phyloP scores from a whole-genome alignment of 2,797 vertebrate genomes.

The Pseudochirops cupreus region DNA sequence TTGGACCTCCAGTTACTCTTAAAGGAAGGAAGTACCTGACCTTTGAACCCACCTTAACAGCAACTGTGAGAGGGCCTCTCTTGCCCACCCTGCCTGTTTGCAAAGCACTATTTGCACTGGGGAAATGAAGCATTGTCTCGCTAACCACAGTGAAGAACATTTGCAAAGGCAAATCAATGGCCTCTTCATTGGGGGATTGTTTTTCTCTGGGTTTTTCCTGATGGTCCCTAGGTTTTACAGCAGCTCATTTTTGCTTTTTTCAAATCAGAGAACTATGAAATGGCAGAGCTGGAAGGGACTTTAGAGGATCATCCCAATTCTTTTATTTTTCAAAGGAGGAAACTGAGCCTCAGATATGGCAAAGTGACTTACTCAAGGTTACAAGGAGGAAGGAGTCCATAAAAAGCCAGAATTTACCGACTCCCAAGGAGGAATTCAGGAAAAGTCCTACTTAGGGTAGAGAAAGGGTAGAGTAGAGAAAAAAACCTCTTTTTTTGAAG shows the following conservation, averaged over 20 bases:
- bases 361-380: slow-evolving; percentile 21
- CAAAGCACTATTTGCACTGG: slow-evolving; percentile 70
- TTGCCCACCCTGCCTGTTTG: slow-evolving; percentile 63
- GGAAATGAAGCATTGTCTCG: slow-evolving; percentile 77
- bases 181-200: slow-evolving; percentile 29
- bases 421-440: not conserved
- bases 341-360: slow-evolving; percentile 28
- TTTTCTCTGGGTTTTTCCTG: not conserved
- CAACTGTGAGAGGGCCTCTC: slow-evolving; percentile 53
- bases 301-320: not conserved
- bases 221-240: not conserved
- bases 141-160: slow-evolving; percentile 62
- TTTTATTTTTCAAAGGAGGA: not conserved
- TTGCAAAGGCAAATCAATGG: slow-evolving; percentile 70
- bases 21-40: slow-evolving; percentile 63
- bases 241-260: not conserved
- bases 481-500: not conserved
- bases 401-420: not conserved
- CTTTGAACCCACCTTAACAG: slow-evolving; percentile 57
- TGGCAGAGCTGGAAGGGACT: not conserved
- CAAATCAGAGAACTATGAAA: not conserved
- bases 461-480: not conserved
- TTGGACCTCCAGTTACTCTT: not conserved
- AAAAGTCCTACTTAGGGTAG: not conserved
- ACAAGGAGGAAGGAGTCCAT: not conserved